Conservation (phyloP, 2,113 vertebrate genomes). For the Aythya baeri region DNA sequence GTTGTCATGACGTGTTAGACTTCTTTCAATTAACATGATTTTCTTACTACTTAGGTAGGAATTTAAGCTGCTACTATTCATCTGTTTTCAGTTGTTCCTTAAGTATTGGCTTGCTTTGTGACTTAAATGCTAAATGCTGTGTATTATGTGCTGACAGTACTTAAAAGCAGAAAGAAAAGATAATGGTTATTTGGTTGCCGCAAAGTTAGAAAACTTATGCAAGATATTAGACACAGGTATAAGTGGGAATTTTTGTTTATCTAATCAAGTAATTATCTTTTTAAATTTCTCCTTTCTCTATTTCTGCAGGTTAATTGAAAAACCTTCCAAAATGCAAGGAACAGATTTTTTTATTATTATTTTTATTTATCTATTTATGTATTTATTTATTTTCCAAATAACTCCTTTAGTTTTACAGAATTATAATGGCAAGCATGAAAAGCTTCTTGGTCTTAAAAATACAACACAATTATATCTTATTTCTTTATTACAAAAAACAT, state of each 20-base stretch:
- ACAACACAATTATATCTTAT: not conserved
- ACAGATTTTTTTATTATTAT: not conserved
- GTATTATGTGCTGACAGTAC: not conserved
- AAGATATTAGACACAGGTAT: not conserved
- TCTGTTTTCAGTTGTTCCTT: not conserved
- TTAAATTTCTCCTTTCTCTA: slow-evolving; percentile 27
- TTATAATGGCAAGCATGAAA: not conserved
- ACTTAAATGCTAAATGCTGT: not conserved
- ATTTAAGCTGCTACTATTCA: not conserved
- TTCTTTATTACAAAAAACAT: not conserved
- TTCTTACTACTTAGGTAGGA: not conserved
- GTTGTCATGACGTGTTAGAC: not conserved
- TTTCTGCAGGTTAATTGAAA: slow-evolving; percentile 51
- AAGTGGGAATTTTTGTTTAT: not conserved
- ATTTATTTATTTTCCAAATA: not conserved
- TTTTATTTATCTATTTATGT: too few species aligned
- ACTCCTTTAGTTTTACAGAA: slow-evolving; percentile 6
- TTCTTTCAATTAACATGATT: not conserved
- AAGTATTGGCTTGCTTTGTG: not conserved
- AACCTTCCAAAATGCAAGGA: slow-evolving; percentile 24
- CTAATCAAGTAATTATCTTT: slow-evolving; percentile 26
- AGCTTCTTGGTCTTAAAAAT: slow-evolving; percentile 8
- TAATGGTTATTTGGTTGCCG: not conserved
- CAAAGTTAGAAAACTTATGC: not conserved
- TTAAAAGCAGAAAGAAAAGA: not conserved